Percentiles rank a stretch among this genome's conserved stretches.
Evolutionary conservation across 2,888 invertebrate species (phyloP).

Genomic region (Pseudanteris insignis): DNA sequence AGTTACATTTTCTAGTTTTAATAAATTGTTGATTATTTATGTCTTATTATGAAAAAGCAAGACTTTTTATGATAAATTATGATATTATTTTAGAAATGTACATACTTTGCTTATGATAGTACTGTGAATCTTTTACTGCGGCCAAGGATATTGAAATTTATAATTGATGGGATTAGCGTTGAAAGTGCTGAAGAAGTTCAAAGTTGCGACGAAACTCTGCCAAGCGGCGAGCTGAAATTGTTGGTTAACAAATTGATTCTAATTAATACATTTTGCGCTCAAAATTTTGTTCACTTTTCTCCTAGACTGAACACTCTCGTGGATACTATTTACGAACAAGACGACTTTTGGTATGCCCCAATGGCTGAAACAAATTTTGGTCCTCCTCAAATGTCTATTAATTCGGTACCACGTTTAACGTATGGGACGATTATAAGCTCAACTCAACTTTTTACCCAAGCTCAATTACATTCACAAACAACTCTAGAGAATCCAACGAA

Average conservation of each 20-base stretch:
- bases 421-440: conserved; percentile 63
- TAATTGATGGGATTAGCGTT: conserved; percentile 64
- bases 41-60: too few species aligned
- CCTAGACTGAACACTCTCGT: conserved; percentile 60
- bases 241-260: conserved; percentile 62
- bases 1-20: too few species aligned
- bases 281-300: conserved; percentile 62
- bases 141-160: conserved; percentile 63
- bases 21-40: too few species aligned
- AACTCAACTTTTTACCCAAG: conserved; percentile 63
- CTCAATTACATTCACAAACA: conserved; percentile 55
- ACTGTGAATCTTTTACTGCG: conserved; percentile 62
- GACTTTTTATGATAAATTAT: neutral
- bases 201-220: conserved; percentile 60
- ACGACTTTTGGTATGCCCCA: conserved; percentile 63
- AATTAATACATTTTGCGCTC: conserved; percentile 62
- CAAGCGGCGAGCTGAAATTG: conserved; percentile 59
- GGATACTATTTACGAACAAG: conserved; percentile 61
- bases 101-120: conserved; percentile 63
- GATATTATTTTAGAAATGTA: conserved; percentile 56
- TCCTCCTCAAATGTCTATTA: conserved; percentile 64
- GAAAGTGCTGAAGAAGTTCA: conserved; percentile 64
- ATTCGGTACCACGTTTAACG: conserved; percentile 60
- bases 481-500: conserved; percentile 19
- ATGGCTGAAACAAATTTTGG: conserved; percentile 65